A percentile compares a stretch with the other conserved stretches of the same genome.
Conservation (phyloP, 1,140 invertebrate genomes). For the Agrypnia vestita region DNA sequence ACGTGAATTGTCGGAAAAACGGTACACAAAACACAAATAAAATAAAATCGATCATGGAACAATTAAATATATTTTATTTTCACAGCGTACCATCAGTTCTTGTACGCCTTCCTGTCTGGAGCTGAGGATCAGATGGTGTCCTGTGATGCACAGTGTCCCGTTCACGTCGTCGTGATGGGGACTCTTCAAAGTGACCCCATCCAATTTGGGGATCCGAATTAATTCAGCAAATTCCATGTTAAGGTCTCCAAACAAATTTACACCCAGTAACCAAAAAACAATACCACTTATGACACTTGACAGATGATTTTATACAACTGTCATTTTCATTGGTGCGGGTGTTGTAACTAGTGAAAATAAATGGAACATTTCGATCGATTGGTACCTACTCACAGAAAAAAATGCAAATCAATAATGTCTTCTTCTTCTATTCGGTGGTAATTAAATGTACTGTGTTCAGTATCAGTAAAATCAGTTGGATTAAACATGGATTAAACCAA, state of each 20-base stretch:
- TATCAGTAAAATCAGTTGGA: too few species aligned
- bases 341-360: too few species aligned
- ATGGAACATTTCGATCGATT: too few species aligned
- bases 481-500: too few species aligned
- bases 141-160: constrained; percentile 94
- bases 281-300: constrained; percentile 8
- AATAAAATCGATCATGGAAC: too few species aligned
- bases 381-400: too few species aligned
- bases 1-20: too few species aligned
- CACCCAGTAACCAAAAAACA: constrained; percentile 1
- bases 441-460: too few species aligned
- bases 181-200: constrained; percentile 86
- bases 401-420: too few species aligned
- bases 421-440: too few species aligned
- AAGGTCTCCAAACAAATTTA: neutral
- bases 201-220: constrained; percentile 91
- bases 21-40: too few species aligned
- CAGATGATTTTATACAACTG: constrained; percentile 27
- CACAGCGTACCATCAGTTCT: constrained; percentile 89
- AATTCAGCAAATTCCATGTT: constrained; percentile 94
- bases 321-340: constrained; percentile 3
- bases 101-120: constrained; percentile 85
- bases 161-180: constrained; percentile 83
- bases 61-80: neutral
- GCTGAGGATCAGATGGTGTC: constrained; percentile 94